Evolutionary conservation across 2,113 vertebrate species (phyloP), one percentile per base, ranked within the genome.

Genomic region (Onychorhynchus coronatus): DNA sequence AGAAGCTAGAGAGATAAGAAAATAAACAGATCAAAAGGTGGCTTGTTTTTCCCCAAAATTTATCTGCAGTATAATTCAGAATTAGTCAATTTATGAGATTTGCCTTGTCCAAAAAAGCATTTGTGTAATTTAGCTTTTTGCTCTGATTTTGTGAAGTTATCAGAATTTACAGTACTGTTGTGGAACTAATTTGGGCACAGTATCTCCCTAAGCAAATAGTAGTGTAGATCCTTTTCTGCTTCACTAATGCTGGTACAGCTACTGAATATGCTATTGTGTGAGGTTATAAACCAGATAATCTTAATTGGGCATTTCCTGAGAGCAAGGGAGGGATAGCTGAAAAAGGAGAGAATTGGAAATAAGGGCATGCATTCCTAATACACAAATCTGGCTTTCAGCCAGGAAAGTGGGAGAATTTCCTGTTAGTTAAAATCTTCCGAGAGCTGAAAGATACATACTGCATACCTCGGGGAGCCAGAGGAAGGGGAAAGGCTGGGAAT

Each of bases 231-330:
- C 67, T 95, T 96, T 96, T 90, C 85, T 72, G 68, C 82, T 92
- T 93, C 72, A n/a, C 42, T 94, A 35, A 33, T 1, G 0, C 46
- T 80, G 83, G 88, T 68, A 49, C 37, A 72, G 83, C 88, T 81
- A 94, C 84, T 96, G 89, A 97, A 78, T 93, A 41, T 94, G 66
- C 83, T 92, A 89, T 95, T 95, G 95, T 97, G 79, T 94, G 91
- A 88, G 80, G 61, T 78, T 91, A 92, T 89, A 93, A 86, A 94
- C 55, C 85, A 96, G 91, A 95, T 97, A 95, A 93, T 91, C 63
- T 91, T 96, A 96, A 96, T 94, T 96, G 85, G 73, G 83, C 88
- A 87, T 93, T 97, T 97, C 96, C 96, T 95, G 92, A 80, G 44
- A 89, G 72, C 82, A 85, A 63, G 72, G 30, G 44, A 84, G 86